These are phyloP conservation scores for Antedon mediterranea DNA, from an alignment of 53 echinoderm and acorn worm species.

Conservation along the genomic window DNA sequence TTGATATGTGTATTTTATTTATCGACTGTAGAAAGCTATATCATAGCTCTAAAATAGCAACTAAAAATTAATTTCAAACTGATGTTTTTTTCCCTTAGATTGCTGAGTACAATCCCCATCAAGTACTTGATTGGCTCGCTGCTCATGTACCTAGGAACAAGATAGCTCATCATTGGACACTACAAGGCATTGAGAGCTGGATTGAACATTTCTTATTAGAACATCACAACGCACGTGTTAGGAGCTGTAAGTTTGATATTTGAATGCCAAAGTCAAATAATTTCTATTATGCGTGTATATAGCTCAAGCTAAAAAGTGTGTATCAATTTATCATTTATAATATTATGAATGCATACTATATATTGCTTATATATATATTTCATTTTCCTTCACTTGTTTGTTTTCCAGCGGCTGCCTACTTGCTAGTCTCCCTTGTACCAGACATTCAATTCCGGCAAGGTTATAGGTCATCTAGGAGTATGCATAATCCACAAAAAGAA, in stretches of 20 bases:
- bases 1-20: too few relatives aligned
- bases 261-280: too few relatives aligned
- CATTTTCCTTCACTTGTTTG: too few relatives aligned
- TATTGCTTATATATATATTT: too few relatives aligned
- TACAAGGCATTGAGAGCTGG: slow-evolving; percentile 63
- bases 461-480: slow-evolving; percentile 52
- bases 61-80: too few relatives aligned
- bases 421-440: slow-evolving; percentile 61
- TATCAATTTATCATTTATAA: too few relatives aligned
- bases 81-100: slow-evolving; percentile 18
- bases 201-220: slow-evolving; percentile 62
- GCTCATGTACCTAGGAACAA: slow-evolving; percentile 74
- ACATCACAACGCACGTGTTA: slow-evolving; percentile 57
- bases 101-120: slow-evolving; percentile 70
- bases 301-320: too few relatives aligned
- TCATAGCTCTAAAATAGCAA: too few relatives aligned
- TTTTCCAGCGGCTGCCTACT: slow-evolving; percentile 60
- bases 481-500: slow-evolving; percentile 65
- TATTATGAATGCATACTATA: too few relatives aligned
- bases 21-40: too few relatives aligned
- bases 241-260: slow-evolving; percentile 40
- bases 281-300: too few relatives aligned
- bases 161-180: slow-evolving; percentile 51
- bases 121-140: slow-evolving; percentile 76
- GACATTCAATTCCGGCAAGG: slow-evolving; percentile 78